Conservation (phyloP, 2,888 invertebrate genomes). For the Hedya salicella region DNA sequence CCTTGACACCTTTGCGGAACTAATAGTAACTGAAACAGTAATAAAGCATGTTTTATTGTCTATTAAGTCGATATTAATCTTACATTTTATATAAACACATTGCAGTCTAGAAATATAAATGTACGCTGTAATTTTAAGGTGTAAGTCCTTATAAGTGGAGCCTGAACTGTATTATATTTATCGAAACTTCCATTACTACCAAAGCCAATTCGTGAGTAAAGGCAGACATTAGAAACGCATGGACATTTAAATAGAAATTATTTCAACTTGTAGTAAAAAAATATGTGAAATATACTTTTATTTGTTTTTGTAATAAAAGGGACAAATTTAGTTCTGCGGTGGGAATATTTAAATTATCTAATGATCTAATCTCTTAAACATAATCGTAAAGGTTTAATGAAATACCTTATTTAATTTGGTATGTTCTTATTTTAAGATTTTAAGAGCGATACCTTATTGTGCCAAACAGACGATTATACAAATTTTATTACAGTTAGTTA, state of each 20-base stretch:
- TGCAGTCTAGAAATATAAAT: slow-evolving; percentile 20
- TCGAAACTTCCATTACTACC: slow-evolving; percentile 12
- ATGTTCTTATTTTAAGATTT: no score
- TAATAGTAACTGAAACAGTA: slow-evolving; percentile 16
- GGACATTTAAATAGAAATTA: neutral
- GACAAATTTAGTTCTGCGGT: no score
- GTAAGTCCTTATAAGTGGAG: slow-evolving; percentile 20
- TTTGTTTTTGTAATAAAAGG: no score
- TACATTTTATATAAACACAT: slow-evolving; percentile 42
- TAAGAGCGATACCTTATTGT: neutral
- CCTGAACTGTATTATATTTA: slow-evolving; percentile 3
- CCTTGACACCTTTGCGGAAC: slow-evolving; percentile 36
- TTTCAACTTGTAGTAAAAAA: no score
- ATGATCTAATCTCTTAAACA: no score
- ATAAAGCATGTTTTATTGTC: slow-evolving; percentile 47
- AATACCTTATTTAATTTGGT: no score
- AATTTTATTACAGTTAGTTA: slow-evolving; percentile 17
- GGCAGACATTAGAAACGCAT: slow-evolving; percentile 7
- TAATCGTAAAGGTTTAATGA: no score
- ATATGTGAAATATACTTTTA: no score
- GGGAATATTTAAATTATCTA: no score
- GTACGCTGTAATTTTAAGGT: slow-evolving; percentile 10
- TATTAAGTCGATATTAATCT: slow-evolving; percentile 47
- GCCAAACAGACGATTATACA: slow-evolving; percentile 4
- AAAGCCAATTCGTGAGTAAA: slow-evolving; percentile 15